A percentile compares a stretch with the other conserved stretches of the same genome.
These are phyloP conservation scores for Stichodactyla mertensii DNA, from an alignment of 64 coral and sea anemone species.

Conservation along the genomic window DNA sequence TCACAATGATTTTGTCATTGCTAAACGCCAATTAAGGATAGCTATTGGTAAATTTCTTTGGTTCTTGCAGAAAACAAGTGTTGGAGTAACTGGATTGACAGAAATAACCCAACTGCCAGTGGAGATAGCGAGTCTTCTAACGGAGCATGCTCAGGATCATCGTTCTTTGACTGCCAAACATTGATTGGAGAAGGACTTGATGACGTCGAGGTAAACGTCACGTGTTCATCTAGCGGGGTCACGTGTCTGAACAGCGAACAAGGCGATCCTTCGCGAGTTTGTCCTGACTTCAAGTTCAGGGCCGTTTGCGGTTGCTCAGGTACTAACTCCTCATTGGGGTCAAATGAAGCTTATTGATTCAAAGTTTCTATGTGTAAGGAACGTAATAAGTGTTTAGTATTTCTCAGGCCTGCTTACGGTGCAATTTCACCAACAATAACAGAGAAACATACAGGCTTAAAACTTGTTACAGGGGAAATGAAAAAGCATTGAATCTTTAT, in stretches of 20 bases:
- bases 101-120: slow-evolving; percentile 35
- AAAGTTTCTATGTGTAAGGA: too few relatives aligned
- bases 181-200: slow-evolving; percentile 34
- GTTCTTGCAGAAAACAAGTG: slow-evolving; percentile 63
- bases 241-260: slow-evolving; percentile 82
- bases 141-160: slow-evolving; percentile 47
- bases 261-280: slow-evolving; percentile 20
- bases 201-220: slow-evolving; percentile 62
- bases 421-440: too few relatives aligned
- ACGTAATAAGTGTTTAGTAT: too few relatives aligned
- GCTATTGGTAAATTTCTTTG: not conserved
- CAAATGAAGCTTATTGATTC: too few relatives aligned
- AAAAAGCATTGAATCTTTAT: too few relatives aligned
- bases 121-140: slow-evolving; percentile 62
- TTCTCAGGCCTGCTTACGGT: too few relatives aligned
- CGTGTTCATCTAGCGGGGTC: slow-evolving; percentile 68
- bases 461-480: not conserved
- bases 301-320: slow-evolving; percentile 81
- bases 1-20: too few relatives aligned
- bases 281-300: slow-evolving; percentile 91
- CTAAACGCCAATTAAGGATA: too few relatives aligned
- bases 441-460: too few relatives aligned
- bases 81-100: slow-evolving; percentile 77
- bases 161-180: slow-evolving; percentile 67
- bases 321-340: not conserved